phyloP scores from a whole-genome alignment of 2,113 vertebrate genomes.

The Serinus canaria region DNA sequence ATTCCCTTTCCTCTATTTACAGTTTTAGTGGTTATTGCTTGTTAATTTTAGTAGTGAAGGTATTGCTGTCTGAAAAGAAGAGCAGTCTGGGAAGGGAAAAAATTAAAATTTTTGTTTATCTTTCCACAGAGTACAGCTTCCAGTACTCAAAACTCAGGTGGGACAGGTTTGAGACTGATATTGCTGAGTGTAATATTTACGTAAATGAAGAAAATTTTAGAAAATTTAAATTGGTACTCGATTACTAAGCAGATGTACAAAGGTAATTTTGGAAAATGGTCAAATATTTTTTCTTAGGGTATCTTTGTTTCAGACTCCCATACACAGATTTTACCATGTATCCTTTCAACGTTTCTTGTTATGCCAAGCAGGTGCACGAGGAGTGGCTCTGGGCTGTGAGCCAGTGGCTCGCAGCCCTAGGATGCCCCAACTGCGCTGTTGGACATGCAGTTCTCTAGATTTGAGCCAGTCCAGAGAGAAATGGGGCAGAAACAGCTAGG shows the following conservation, averaged over 20 bases:
- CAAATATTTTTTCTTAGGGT: background rate
- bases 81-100: background rate
- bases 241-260: background rate
- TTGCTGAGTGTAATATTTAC: background rate
- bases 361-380: fast-evolving
- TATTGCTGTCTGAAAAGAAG: background rate
- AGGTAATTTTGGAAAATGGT: background rate
- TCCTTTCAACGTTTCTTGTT: background rate
- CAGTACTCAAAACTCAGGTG: background rate
- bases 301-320: background rate
- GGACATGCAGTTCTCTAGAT: background rate
- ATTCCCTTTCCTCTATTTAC: background rate
- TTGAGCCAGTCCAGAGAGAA: background rate
- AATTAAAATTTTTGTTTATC: background rate
- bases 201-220: background rate
- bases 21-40: background rate
- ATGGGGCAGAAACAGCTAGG: background rate
- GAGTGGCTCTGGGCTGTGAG: background rate
- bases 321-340: background rate
- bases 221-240: background rate
- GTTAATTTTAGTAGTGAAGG: background rate
- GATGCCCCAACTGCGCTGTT: background rate
- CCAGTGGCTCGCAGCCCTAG: background rate
- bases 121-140: background rate
- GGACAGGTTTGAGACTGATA: background rate